phyloP scores from a whole-genome alignment of 2,888 invertebrate species.

The Drosophila flavopinicola region DNA sequence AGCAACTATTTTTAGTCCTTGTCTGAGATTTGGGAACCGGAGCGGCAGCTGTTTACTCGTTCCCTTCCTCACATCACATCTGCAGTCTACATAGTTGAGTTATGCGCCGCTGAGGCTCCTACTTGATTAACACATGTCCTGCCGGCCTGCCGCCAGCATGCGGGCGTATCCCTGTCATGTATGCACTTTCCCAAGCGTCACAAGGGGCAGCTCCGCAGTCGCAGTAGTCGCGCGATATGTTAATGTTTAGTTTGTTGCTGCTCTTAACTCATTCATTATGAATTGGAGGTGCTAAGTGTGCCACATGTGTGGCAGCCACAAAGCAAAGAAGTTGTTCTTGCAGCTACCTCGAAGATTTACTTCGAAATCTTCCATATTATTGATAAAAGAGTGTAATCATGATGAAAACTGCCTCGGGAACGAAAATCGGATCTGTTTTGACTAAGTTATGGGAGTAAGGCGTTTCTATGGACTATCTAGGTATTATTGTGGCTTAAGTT shows the following conservation, averaged over 20 bases:
- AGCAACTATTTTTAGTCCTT: conserved; percentile 70
- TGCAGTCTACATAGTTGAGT: conserved; percentile 58
- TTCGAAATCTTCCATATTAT: background rate
- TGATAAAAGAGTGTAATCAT: too few relatives aligned
- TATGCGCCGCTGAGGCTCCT: conserved; percentile 66
- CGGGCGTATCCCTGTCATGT: conserved; percentile 63
- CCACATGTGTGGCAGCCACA: conserved; percentile 46
- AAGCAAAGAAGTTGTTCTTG: background rate
- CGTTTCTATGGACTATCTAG: too few relatives aligned
- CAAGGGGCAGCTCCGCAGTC: conserved; percentile 13
- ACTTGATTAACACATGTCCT: conserved; percentile 80
- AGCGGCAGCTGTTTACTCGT: conserved; percentile 63
- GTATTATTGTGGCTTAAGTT: too few relatives aligned
- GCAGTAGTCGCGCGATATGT: conserved; percentile 62
- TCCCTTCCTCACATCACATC: conserved; percentile 40
- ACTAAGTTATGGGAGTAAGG: too few relatives aligned
- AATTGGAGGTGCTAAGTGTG: conserved; percentile 74
- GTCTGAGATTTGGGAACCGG: conserved; percentile 18
- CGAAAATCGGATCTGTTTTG: too few relatives aligned
- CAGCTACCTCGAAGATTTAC: background rate
- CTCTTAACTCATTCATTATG: conserved; percentile 80
- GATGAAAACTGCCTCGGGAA: too few relatives aligned
- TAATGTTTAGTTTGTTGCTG: conserved; percentile 73
- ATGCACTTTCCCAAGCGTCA: conserved; percentile 34
- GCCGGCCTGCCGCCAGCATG: conserved; percentile 38